Conservation (phyloP, 92 coral and sea anemone genomes). For the Micromussa lordhowensis region DNA sequence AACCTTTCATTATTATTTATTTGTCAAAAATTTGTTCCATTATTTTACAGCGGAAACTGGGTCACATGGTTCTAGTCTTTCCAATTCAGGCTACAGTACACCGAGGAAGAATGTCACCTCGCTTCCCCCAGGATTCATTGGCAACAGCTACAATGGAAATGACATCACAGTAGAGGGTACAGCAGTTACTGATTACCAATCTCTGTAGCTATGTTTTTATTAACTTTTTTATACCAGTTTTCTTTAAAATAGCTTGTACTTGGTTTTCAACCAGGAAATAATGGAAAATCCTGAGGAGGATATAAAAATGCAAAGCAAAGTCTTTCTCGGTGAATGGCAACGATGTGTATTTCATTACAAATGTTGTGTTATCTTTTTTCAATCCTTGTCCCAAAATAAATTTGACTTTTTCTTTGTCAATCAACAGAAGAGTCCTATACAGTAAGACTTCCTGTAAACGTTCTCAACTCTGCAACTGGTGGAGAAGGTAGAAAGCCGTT, state of each 20-base stretch:
- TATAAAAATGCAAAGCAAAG: too few species aligned
- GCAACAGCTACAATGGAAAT: constrained; percentile 19
- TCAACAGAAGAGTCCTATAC: constrained; percentile 71
- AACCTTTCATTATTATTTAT: not conserved
- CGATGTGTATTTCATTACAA: not conserved
- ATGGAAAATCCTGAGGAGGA: too few species aligned
- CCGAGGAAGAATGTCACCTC: constrained; percentile 45
- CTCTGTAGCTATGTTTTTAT: not conserved
- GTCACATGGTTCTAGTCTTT: constrained; percentile 58
- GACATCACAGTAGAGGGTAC: constrained; percentile 76
- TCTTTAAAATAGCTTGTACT: not conserved
- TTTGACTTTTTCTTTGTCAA: not conserved
- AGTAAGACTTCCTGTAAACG: constrained; percentile 75
- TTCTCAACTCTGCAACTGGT: constrained; percentile 53
- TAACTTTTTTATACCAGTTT: too few species aligned
- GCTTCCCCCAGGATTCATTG: constrained; percentile 50
- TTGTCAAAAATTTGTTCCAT: not conserved
- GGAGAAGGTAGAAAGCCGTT: constrained; percentile 47
- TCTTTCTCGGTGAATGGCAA: not conserved
- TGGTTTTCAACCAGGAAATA: not conserved
- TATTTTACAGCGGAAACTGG: constrained; percentile 49
- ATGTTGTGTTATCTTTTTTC: not conserved
- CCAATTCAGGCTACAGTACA: constrained; percentile 64
- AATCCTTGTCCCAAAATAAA: not conserved
- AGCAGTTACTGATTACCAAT: not conserved